Evolutionary conservation across 1,140 invertebrate species (phyloP).

Genomic region (Palaemon carinicauda): DNA sequence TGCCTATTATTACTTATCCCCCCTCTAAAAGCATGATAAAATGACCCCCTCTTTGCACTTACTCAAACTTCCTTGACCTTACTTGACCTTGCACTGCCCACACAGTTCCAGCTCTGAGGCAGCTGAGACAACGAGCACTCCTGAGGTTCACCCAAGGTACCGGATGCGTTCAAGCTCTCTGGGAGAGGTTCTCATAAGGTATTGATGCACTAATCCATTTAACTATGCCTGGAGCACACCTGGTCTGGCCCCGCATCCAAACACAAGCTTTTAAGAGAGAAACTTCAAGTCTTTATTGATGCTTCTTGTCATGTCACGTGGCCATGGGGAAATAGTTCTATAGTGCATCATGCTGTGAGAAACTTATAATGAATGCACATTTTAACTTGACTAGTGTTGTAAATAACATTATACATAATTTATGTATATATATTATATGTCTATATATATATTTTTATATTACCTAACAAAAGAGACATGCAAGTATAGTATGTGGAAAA

Average conservation of each 20-base stretch:
- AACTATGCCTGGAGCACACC: constrained; percentile 50
- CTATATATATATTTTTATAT: too few species aligned
- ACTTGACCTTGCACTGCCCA: constrained; percentile 53
- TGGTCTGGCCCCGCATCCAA: constrained; percentile 45
- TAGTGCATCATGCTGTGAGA: constrained; percentile 41
- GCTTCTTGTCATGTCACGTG: constrained; percentile 46
- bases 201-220: constrained; percentile 51
- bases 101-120: constrained; percentile 55
- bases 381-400: background rate
- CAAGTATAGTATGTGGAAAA: too few species aligned
- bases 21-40: background rate
- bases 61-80: constrained; percentile 36
- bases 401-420: background rate
- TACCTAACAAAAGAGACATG: too few species aligned
- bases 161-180: constrained; percentile 50
- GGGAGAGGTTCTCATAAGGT: constrained; percentile 54
- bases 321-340: constrained; percentile 17
- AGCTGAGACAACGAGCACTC: constrained; percentile 46
- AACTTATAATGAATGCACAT: constrained; percentile 1
- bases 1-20: background rate
- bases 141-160: constrained; percentile 52
- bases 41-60: constrained; percentile 37
- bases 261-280: constrained; percentile 31
- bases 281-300: constrained; percentile 13
- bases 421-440: background rate